Evolutionary conservation across 2,113 vertebrate genomes (phyloP).

Genomic region (Anseranas semipalmata): DNA sequence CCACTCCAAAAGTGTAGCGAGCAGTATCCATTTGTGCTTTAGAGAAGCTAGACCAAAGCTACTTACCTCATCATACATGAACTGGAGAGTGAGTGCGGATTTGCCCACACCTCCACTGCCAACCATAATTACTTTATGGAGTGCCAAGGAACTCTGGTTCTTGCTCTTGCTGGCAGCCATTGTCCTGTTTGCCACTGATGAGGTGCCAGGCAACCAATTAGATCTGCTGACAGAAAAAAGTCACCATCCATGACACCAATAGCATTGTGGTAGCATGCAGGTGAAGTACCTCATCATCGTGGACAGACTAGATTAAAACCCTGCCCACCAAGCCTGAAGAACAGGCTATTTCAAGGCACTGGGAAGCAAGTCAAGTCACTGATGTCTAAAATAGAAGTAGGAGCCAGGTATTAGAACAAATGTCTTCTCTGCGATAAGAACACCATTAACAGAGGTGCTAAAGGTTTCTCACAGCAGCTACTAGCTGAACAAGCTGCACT

Average conservation of each 20-base stretch:
- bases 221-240: conserved; percentile 47
- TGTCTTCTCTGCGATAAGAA: not conserved
- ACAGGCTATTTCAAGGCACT: not conserved
- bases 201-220: not conserved
- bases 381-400: not conserved
- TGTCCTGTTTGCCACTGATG: not conserved
- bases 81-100: conserved; percentile 84
- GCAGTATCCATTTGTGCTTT: not conserved
- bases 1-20: not conserved
- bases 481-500: not conserved
- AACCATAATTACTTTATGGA: conserved; percentile 89
- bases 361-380: not conserved
- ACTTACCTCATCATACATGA: conserved; percentile 88
- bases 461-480: not conserved
- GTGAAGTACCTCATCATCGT: not conserved
- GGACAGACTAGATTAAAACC: not conserved
- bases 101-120: conserved; percentile 87
- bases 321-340: not conserved
- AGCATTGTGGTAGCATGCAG: not conserved
- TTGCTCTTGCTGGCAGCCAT: conserved; percentile 85
- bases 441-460: not conserved
- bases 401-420: not conserved
- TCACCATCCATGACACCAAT: not conserved
- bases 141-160: conserved; percentile 82
- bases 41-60: not conserved